A percentile compares a stretch with the other conserved stretches of the same genome.
Evolutionary conservation across 2,888 invertebrate species (phyloP).

Genomic region (Alviniconcha strummeri): DNA sequence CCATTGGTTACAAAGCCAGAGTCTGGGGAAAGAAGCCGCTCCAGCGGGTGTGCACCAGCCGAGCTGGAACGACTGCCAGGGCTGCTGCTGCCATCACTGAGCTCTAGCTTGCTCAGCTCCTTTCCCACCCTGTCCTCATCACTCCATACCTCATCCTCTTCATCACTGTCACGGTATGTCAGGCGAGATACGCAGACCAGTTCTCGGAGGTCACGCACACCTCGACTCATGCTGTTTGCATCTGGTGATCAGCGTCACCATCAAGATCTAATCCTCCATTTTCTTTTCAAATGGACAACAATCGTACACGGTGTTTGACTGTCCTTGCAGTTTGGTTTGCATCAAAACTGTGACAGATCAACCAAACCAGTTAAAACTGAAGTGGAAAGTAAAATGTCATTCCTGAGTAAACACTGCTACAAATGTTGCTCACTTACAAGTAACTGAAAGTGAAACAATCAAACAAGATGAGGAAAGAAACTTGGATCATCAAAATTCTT

Average conservation of each 20-base stretch:
- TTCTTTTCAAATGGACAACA: too few relatives aligned
- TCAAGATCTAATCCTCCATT: neutral
- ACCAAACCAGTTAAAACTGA: too few relatives aligned
- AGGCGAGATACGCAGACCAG: constrained; percentile 72
- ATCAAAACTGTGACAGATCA: constrained; percentile 21
- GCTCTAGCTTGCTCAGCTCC: constrained; percentile 51
- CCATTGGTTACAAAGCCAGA: constrained; percentile 67
- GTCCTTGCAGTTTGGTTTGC: too few relatives aligned
- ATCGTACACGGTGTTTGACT: too few relatives aligned
- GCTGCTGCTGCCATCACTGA: constrained; percentile 50
- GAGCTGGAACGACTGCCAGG: constrained; percentile 34
- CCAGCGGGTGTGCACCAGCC: constrained; percentile 28
- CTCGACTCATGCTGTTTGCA: constrained; percentile 64
- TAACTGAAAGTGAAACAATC: too few relatives aligned
- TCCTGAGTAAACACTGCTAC: neutral
- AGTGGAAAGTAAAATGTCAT: neutral
- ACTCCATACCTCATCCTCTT: constrained; percentile 65
- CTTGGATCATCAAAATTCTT: neutral
- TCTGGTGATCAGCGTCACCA: neutral
- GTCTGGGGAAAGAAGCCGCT: constrained; percentile 53
- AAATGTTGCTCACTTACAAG: too few relatives aligned
- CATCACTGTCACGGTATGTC: constrained; percentile 67
- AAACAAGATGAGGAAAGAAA: too few relatives aligned
- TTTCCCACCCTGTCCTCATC: constrained; percentile 52
- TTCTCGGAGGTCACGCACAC: constrained; percentile 70